Conservation (phyloP, 2,888 invertebrate species). For the Druceiella hillmani region DNA sequence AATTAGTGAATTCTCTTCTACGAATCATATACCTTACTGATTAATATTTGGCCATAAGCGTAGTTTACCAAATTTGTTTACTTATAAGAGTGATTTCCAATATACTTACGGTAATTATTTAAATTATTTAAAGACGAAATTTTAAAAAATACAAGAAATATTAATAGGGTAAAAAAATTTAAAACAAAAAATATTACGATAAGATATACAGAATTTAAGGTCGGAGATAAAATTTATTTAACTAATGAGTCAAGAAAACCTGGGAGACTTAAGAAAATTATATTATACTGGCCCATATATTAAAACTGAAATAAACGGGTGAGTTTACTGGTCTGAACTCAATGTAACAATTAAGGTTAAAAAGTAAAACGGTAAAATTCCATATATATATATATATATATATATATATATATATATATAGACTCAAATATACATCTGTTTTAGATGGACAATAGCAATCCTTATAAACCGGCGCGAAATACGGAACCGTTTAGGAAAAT, state of each 20-base stretch:
- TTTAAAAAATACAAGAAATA: conserved; percentile 16
- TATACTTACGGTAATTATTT: conserved; percentile 23
- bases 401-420: too few relatives aligned
- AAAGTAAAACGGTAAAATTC: neutral
- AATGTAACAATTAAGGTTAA: neutral
- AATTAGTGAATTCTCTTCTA: too few relatives aligned
- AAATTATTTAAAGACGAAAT: conserved; percentile 20
- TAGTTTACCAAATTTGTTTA: conserved; percentile 19
- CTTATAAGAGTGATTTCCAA: conserved; percentile 22
- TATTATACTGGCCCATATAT: neutral
- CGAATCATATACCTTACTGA: conserved; percentile 26
- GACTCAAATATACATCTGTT: neutral
- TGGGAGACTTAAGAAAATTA: neutral
- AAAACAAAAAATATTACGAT: conserved; percentile 11
- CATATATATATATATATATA: too few relatives aligned
- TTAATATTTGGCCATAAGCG: conserved; percentile 25
- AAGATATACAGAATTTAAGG: neutral
- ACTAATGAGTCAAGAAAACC: neutral
- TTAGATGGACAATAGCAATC: neutral
- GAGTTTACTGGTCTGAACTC: too few relatives aligned
- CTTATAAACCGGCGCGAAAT: too few relatives aligned
- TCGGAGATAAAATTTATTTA: neutral
- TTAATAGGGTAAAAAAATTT: conserved; percentile 11
- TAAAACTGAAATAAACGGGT: neutral
- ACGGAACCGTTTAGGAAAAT: too few relatives aligned